Percentiles rank a stretch among this genome's conserved stretches.
Evolutionary conservation across 1,140 invertebrate species (phyloP).

Genomic region (Apocrypta bakeri): DNA sequence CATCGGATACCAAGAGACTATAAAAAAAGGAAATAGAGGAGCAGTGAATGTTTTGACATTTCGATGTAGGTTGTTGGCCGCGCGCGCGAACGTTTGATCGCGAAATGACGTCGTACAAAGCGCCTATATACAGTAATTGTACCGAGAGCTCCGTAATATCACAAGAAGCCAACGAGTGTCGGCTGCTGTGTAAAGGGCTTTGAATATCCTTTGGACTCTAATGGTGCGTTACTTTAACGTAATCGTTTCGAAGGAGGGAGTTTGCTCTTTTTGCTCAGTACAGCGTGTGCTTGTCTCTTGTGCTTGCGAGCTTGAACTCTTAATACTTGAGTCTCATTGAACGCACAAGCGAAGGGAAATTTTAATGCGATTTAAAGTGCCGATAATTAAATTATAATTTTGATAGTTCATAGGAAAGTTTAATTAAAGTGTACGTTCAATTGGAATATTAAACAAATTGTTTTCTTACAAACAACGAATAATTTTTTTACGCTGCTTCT

Average conservation of each 20-base stretch:
- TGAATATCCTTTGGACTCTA: background rate
- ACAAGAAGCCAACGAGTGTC: constrained; percentile 20
- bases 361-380: no score
- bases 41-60: constrained; percentile 24
- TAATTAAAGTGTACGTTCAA: no score
- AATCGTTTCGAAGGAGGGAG: constrained; percentile 35
- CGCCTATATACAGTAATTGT: constrained; percentile 32
- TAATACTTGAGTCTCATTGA: no score
- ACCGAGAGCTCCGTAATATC: background rate
- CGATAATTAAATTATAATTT: no score
- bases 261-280: background rate
- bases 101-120: constrained; percentile 37
- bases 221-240: constrained; percentile 38
- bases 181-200: background rate
- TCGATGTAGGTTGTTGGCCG: constrained; percentile 10
- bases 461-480: no score
- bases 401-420: no score
- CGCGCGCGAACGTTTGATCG: background rate
- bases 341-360: no score
- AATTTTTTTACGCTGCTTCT: no score
- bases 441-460: no score
- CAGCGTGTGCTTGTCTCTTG: background rate
- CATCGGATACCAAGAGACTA: no score
- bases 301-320: no score
- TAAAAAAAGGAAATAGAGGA: background rate